Conservation (phyloP, 2,113 vertebrate genomes). For the Kryptolebias marmoratus region DNA sequence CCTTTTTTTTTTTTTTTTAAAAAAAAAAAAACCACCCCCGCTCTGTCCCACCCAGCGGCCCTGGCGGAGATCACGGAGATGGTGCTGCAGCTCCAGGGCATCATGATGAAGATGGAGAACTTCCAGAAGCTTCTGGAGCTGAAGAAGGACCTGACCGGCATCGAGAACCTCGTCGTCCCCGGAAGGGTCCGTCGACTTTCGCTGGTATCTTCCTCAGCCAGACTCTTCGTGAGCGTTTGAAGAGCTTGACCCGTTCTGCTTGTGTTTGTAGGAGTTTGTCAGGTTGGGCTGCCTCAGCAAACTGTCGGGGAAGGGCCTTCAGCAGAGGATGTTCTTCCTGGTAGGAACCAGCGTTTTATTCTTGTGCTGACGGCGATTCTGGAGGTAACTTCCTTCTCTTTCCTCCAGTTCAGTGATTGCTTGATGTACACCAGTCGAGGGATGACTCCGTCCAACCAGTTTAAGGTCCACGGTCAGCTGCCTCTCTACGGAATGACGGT, state of each 20-base stretch:
- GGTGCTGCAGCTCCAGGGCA: conserved; percentile 89
- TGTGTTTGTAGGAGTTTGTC: conserved; percentile 89
- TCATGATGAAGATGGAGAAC: conserved; percentile 99
- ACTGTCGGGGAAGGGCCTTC: conserved; percentile 95
- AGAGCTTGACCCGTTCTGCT: conserved; percentile 22
- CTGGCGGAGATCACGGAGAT: conserved; percentile 93
- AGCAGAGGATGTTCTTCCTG: conserved; percentile 99
- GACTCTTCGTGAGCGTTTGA: not conserved
- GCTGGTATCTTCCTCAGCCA: not conserved
- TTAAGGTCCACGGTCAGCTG: conserved; percentile 94
- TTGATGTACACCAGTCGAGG: conserved; percentile 95
- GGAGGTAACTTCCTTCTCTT: not conserved
- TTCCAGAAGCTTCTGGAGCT: conserved; percentile 97
- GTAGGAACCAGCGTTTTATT: conserved; percentile 66
- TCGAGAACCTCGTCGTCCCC: conserved; percentile 87
- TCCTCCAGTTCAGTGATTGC: conserved; percentile 89
- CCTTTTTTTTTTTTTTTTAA: too few relatives aligned
- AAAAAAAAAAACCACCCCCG: not conserved
- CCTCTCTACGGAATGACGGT: conserved; percentile 93
- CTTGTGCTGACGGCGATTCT: not conserved
- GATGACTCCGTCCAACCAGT: conserved; percentile 92
- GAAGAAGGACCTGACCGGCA: conserved; percentile 93
- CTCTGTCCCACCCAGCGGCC: conserved; percentile 81
- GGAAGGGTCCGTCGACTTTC: conserved; percentile 83
- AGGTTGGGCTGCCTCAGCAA: conserved; percentile 97